Percentiles rank a stretch among this genome's conserved stretches.
phyloP scores from a whole-genome alignment of 2,797 vertebrate genomes.

The Ctenopoma multispine region DNA sequence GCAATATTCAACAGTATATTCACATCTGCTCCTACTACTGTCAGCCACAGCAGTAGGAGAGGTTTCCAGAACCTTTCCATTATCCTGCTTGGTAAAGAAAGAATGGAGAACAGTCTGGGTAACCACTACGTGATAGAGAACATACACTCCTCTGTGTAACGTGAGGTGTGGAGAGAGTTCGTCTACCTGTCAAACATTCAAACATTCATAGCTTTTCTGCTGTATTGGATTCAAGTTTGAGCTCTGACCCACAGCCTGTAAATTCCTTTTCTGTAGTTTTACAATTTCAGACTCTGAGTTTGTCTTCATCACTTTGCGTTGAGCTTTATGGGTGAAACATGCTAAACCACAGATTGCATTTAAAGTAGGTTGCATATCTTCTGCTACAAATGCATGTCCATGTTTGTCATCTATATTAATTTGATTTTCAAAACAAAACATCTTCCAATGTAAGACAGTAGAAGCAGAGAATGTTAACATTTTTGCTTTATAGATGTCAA shows the following conservation, averaged over 20 bases:
- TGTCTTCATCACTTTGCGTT: neutral
- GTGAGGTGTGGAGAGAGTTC: neutral
- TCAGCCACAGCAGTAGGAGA: conserved; percentile 46
- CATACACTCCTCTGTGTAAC: neutral
- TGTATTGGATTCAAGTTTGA: neutral
- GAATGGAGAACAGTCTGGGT: neutral
- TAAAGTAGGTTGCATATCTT: neutral
- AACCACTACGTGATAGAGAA: neutral
- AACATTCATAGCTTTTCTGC: neutral
- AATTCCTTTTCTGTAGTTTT: neutral
- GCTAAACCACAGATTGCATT: neutral
- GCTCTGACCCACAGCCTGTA: neutral
- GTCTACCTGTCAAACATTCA: neutral
- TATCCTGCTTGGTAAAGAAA: conserved; percentile 6
- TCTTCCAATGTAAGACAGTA: neutral
- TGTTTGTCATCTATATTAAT: no score
- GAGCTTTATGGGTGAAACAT: neutral
- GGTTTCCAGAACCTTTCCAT: conserved; percentile 22
- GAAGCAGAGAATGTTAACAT: neutral
- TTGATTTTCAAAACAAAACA: neutral
- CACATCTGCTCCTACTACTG: neutral
- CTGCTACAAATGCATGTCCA: no score
- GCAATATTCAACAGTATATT: neutral
- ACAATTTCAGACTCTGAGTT: neutral
- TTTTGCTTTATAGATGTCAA: no score